Conservation (phyloP, 2,113 vertebrate species). For the Channa maculata region DNA sequence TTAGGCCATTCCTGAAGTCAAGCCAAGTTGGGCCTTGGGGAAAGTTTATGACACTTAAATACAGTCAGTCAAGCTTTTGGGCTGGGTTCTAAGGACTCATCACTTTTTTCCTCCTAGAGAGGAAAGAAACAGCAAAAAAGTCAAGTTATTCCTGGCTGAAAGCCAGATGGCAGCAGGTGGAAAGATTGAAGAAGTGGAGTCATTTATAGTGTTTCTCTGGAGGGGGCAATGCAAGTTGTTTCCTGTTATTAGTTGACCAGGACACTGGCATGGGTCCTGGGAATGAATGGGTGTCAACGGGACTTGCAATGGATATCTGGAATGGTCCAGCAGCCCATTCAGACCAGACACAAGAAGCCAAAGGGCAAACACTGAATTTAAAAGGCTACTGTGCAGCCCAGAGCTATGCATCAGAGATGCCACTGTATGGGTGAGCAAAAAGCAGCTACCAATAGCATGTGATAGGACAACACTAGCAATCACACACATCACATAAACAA, state of each 20-base stretch:
- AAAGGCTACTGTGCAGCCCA: constrained; percentile 50
- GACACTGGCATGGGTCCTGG: constrained; percentile 17
- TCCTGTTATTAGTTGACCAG: constrained; percentile 40
- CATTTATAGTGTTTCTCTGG: constrained; percentile 46
- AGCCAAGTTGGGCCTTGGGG: constrained; percentile 46
- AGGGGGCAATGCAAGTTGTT: constrained; percentile 10
- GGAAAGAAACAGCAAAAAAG: constrained; percentile 49
- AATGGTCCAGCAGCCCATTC: constrained; percentile 26
- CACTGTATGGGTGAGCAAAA: constrained; percentile 22
- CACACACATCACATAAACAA: constrained; percentile 69
- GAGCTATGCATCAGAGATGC: constrained; percentile 49
- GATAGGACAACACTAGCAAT: constrained; percentile 46
- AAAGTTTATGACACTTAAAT: constrained; percentile 74
- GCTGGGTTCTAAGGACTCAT: constrained; percentile 71
- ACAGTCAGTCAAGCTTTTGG: constrained; percentile 54
- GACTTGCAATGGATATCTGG: constrained; percentile 29
- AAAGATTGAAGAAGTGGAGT: constrained; percentile 38
- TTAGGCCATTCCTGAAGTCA: constrained; percentile 35
- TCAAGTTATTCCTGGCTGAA: constrained; percentile 67
- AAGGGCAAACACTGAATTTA: constrained; percentile 32
- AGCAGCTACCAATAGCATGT: constrained; percentile 37
- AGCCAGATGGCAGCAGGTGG: constrained; percentile 64
- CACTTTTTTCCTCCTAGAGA: constrained; percentile 52
- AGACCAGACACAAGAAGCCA: constrained; percentile 35
- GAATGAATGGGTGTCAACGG: constrained; percentile 48